Conservation (phyloP, 2,888 invertebrate species). For the Lycophotia porphyrea region DNA sequence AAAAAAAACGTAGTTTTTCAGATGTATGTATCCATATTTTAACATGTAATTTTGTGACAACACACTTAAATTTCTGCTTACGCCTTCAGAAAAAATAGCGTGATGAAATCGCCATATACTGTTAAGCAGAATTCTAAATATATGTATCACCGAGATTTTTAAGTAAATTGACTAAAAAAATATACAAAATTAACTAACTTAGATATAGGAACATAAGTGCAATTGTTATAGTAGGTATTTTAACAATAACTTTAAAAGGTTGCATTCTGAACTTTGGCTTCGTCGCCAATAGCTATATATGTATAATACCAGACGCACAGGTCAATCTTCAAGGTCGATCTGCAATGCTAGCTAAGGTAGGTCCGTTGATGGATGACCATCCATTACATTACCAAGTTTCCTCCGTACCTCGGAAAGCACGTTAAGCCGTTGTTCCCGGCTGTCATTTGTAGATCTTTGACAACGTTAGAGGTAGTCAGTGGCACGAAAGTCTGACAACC, state of each 20-base stretch:
- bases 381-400: too few species aligned
- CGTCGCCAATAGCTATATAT: not conserved
- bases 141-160: not conserved
- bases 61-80: constrained; percentile 5
- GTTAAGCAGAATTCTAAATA: constrained; percentile 6
- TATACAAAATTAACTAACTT: constrained; percentile 46
- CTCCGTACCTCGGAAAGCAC: too few species aligned
- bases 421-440: too few species aligned
- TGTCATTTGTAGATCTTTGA: too few species aligned
- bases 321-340: too few species aligned
- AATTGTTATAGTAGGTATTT: not conserved
- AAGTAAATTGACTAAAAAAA: constrained; percentile 40
- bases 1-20: not conserved
- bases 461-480: too few species aligned
- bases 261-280: not conserved
- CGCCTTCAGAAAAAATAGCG: not conserved
- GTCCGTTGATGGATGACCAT: too few species aligned
- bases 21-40: constrained; percentile 3
- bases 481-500: too few species aligned
- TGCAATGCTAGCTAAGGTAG: too few species aligned
- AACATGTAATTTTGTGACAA: not conserved
- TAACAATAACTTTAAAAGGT: not conserved
- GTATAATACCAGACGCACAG: too few species aligned
- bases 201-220: constrained; percentile 55
- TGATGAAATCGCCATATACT: not conserved